Evolutionary conservation across 1,140 invertebrate genomes (phyloP).

Genomic region (Lepidotrigona ventralis): DNA sequence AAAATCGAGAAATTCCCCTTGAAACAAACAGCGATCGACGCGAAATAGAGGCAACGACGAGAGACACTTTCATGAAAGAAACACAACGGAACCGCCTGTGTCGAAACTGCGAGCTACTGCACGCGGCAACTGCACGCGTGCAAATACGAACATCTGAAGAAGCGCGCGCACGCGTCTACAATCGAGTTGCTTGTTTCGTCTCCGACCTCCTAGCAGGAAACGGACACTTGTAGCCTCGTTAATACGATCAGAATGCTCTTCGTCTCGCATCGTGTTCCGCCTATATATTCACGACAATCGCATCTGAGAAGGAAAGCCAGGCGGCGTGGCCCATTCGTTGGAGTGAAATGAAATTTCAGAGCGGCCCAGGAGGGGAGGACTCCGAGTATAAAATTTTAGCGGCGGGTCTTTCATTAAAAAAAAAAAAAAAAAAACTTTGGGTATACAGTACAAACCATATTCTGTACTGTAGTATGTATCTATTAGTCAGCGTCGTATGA

Average conservation of each 20-base stretch:
- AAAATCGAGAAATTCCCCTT: background rate
- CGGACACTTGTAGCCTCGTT: slow-evolving; percentile 67
- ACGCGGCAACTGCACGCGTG: slow-evolving; percentile 34
- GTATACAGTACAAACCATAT: no score
- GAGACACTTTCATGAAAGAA: background rate
- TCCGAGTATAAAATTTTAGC: no score
- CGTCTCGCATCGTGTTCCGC: slow-evolving; percentile 13
- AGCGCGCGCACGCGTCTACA: slow-evolving; percentile 46
- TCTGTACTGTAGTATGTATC: no score
- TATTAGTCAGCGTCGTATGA: no score
- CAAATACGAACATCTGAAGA: slow-evolving; percentile 42
- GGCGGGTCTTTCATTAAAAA: no score
- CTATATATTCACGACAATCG: background rate
- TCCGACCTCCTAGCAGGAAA: slow-evolving; percentile 62
- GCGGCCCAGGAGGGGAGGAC: no score
- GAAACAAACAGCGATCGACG: background rate
- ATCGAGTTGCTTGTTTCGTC: slow-evolving; percentile 33
- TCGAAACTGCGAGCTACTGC: slow-evolving; percentile 31
- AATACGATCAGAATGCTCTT: slow-evolving; percentile 55
- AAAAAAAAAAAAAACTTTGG: no score
- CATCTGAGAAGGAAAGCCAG: background rate
- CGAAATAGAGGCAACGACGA: no score
- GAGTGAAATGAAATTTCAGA: no score
- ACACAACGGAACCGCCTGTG: slow-evolving; percentile 13
- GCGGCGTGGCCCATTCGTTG: no score